These are phyloP conservation scores for Cyprinodon diabolis DNA, from an alignment of 2,797 vertebrate species.

Conservation along the genomic window DNA sequence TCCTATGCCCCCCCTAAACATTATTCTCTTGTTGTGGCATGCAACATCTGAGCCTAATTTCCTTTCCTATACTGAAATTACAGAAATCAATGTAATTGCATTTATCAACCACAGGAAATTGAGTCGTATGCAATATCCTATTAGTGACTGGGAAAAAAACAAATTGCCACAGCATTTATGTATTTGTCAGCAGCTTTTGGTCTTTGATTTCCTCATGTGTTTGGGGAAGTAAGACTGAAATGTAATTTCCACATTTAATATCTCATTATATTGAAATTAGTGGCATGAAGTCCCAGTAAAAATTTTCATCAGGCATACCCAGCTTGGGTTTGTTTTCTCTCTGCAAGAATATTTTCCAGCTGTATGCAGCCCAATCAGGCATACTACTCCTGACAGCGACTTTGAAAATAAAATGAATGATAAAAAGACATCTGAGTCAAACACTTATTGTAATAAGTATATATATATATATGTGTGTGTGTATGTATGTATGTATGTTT, in stretches of 20 bases:
- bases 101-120: slow-evolving; percentile 66
- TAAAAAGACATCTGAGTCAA: slow-evolving; percentile 47
- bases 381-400: slow-evolving; percentile 38
- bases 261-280: slow-evolving; percentile 73
- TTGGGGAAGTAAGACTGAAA: slow-evolving; percentile 60
- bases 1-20: slow-evolving; percentile 9
- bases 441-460: slow-evolving; percentile 39
- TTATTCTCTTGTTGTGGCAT: slow-evolving; percentile 27
- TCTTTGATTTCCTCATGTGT: slow-evolving; percentile 55
- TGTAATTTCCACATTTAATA: slow-evolving; percentile 68
- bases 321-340: slow-evolving; percentile 33
- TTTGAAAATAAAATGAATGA: slow-evolving; percentile 38
- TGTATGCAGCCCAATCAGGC: slow-evolving; percentile 13
- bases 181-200: slow-evolving; percentile 58
- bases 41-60: slow-evolving; percentile 59
- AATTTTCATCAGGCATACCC: slow-evolving; percentile 54
- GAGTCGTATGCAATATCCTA: slow-evolving; percentile 59
- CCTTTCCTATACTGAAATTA: slow-evolving; percentile 66
- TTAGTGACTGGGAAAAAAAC: slow-evolving; percentile 55
- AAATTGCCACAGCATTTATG: slow-evolving; percentile 57
- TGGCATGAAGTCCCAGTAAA: slow-evolving; percentile 52
- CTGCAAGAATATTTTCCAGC: slow-evolving; percentile 25
- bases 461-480: too few species aligned
- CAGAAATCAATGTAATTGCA: slow-evolving; percentile 67
- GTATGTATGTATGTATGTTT: too few species aligned